A percentile compares a stretch with the other conserved stretches of the same genome.
Evolutionary conservation across 2,113 vertebrate genomes (phyloP).

Genomic region (Plecotus auritus): DNA sequence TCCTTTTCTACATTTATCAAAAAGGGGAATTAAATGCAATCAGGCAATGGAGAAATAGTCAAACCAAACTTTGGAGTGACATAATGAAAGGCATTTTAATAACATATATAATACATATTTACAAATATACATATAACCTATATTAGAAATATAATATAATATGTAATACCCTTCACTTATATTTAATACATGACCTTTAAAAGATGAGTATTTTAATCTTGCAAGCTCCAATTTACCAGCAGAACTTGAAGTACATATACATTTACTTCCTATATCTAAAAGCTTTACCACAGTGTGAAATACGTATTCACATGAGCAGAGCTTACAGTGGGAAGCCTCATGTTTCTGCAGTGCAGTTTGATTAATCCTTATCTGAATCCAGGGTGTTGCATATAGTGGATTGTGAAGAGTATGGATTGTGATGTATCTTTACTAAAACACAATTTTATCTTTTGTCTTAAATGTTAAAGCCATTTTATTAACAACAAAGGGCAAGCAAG

Average conservation of each 20-base stretch:
- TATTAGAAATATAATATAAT: not conserved
- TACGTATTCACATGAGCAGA: not conserved
- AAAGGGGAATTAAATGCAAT: not conserved
- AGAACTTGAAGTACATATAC: not conserved
- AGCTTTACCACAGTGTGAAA: not conserved
- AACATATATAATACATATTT: not conserved
- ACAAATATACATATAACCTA: not conserved
- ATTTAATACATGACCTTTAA: constrained; percentile 48
- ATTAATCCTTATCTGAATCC: not conserved
- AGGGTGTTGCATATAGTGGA: not conserved
- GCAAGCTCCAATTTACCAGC: not conserved
- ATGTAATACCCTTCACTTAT: not conserved
- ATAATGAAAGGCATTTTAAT: not conserved
- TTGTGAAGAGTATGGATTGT: not conserved
- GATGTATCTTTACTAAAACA: not conserved
- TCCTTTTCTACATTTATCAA: not conserved
- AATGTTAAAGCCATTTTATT: not conserved
- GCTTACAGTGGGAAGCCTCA: not conserved
- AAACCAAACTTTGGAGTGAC: not conserved
- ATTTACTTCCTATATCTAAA: not conserved
- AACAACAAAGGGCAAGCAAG: not conserved
- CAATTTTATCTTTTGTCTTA: not conserved
- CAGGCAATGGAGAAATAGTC: not conserved
- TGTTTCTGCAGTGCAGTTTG: not conserved
- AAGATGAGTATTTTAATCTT: constrained; percentile 47